phyloP scores from a whole-genome alignment of 2,113 vertebrate genomes.

The Indicator maculatus region DNA sequence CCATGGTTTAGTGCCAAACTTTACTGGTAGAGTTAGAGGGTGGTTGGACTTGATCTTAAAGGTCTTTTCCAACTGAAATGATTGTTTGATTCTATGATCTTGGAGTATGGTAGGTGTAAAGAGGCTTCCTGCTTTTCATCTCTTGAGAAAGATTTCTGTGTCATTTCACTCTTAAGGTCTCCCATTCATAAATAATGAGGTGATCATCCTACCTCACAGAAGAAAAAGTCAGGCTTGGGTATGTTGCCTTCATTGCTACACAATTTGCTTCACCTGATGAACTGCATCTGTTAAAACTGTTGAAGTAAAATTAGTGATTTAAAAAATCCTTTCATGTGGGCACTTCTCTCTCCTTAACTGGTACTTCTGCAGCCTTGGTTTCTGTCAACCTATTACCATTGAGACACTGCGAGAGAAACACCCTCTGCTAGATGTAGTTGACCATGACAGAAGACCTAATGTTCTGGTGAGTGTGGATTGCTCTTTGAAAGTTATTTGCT shows the following conservation, averaged over 20 bases:
- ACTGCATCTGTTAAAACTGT: not conserved
- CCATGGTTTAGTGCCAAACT: no score
- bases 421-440: conserved; percentile 88
- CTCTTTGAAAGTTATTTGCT: not conserved
- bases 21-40: no score
- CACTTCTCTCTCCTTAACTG: conserved; percentile 36
- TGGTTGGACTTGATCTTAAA: no score
- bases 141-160: not conserved
- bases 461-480: conserved; percentile 74
- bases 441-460: conserved; percentile 80
- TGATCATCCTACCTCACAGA: not conserved
- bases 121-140: not conserved
- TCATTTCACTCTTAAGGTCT: not conserved
- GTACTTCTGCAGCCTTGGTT: conserved; percentile 80
- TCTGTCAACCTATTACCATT: conserved; percentile 82
- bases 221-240: not conserved
- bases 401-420: conserved; percentile 82
- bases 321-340: not conserved
- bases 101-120: not conserved
- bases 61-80: no score
- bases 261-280: not conserved
- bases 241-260: not conserved
- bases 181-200: not conserved
- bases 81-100: no score
- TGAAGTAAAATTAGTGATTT: not conserved